These are phyloP conservation scores for Tineola bisselliella DNA, from an alignment of 2,888 invertebrate genomes.

Conservation along the genomic window DNA sequence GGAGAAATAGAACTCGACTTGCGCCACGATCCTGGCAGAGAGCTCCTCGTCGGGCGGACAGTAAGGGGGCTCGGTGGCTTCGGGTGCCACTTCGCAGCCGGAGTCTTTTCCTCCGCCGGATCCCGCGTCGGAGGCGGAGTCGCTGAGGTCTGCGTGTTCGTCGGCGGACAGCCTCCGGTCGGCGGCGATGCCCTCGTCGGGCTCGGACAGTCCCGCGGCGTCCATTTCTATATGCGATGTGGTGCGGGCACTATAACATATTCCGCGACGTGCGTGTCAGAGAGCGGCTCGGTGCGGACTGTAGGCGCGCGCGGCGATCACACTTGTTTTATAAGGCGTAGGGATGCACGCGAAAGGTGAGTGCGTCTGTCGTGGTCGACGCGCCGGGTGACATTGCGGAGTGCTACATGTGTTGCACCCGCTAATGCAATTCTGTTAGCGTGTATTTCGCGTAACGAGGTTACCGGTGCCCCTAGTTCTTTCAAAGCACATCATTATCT, in stretches of 20 bases:
- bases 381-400: neutral
- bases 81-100: slow-evolving; percentile 71
- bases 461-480: neutral
- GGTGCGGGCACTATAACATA: slow-evolving; percentile 43
- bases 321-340: slow-evolving; percentile 56
- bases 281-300: slow-evolving; percentile 45
- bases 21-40: slow-evolving; percentile 80
- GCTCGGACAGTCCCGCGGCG: slow-evolving; percentile 40
- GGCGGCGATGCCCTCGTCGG: slow-evolving; percentile 55
- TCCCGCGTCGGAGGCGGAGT: slow-evolving; percentile 72
- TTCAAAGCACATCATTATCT: neutral
- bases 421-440: neutral
- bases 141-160: slow-evolving; percentile 74
- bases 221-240: slow-evolving; percentile 40
- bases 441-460: neutral
- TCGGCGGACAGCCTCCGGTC: slow-evolving; percentile 63
- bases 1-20: slow-evolving; percentile 96
- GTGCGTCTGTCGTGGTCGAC: slow-evolving; percentile 16
- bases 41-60: slow-evolving; percentile 79
- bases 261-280: slow-evolving; percentile 45
- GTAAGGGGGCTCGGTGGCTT: slow-evolving; percentile 71
- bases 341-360: slow-evolving; percentile 50
- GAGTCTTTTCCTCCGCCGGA: slow-evolving; percentile 74
- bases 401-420: neutral
- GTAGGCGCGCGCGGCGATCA: slow-evolving; percentile 52